Evolutionary conservation across 2,888 invertebrate genomes (phyloP), one percentile per base, ranked within the genome.

Genomic region (Nemapogon koenigi): DNA sequence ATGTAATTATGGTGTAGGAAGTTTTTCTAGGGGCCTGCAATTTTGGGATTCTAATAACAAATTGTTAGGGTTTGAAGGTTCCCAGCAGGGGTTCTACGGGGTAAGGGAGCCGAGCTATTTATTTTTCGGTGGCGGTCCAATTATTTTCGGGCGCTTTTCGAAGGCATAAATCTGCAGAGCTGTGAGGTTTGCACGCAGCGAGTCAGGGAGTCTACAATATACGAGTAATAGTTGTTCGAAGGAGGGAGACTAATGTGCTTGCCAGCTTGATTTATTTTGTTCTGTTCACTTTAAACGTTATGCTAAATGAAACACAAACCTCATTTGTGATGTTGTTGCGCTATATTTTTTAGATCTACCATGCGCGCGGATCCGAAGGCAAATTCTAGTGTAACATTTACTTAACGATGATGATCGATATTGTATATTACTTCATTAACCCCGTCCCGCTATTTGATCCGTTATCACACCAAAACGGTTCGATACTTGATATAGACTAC

Each of bases 91-190:
- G 28, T 16, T 13, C 36, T 22, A 17, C 16, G 35, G 13, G 49
- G 51, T 47, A 47, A 46, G 52, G 50, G 49, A 49, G 51, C 52
- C 42, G 51, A 51, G 57, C 67, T 62, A 72, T 71, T 72, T 75
- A 73, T 76, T 69, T 72, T 70, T 68, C 69, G 69, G 63, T 64
- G 60, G 61, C 60, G 52, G 62, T 67, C 72, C 73, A 75, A 75
- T 76, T 75, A 75, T 75, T 76, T 73, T 67, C 60, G 64, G 70
- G 66, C 65, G 63, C 59, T 69, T 62, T 69, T 64, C 63, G 62
- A 58, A 54, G 51, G 60, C 61, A 72, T 67, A 66, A 70, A 69
- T 69, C 69, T 43, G 40, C 22, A 10, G 22, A 19, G n/a, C n/a
- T n/a, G n/a, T n/a, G n/a, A n/a, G n/a, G n/a, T n/a, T n/a, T n/a